Percentiles rank a stretch among this genome's conserved stretches.
Conservation (phyloP, 2,113 vertebrate genomes). For the Nycticebus coucang region DNA sequence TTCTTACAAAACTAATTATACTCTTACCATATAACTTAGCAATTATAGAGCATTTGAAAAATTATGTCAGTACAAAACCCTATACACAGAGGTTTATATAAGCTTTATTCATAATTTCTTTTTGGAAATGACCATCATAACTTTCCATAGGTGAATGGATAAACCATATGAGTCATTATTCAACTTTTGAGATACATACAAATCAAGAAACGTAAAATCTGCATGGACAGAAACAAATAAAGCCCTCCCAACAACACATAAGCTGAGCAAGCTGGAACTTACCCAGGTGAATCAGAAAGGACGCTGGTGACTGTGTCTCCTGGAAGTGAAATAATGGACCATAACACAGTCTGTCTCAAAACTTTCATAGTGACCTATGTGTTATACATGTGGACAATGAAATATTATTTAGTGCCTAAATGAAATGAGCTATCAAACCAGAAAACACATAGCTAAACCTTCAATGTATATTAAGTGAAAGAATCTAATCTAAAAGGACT, state of each 20-base stretch:
- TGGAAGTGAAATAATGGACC: no score
- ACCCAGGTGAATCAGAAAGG: no score
- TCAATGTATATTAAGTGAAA: background rate
- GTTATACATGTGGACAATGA: background rate
- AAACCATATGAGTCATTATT: no score
- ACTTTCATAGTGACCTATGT: no score
- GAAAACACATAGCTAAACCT: background rate
- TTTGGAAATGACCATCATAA: background rate
- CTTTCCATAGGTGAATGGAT: background rate
- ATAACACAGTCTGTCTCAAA: no score
- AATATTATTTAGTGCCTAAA: background rate
- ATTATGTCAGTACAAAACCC: background rate
- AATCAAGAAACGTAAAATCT: no score
- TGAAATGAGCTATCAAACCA: background rate
- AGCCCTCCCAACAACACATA: no score
- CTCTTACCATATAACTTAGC: background rate
- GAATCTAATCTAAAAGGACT: background rate
- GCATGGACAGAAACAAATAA: no score
- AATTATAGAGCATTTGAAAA: background rate
- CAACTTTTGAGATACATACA: no score
- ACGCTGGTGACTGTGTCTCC: no score
- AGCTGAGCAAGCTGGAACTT: no score
- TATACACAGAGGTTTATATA: background rate
- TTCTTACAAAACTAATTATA: background rate
- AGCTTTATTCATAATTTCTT: background rate